Percentiles rank a stretch among this genome's conserved stretches.
Conservation (phyloP, 2,797 vertebrate species). For the Alca torda region DNA sequence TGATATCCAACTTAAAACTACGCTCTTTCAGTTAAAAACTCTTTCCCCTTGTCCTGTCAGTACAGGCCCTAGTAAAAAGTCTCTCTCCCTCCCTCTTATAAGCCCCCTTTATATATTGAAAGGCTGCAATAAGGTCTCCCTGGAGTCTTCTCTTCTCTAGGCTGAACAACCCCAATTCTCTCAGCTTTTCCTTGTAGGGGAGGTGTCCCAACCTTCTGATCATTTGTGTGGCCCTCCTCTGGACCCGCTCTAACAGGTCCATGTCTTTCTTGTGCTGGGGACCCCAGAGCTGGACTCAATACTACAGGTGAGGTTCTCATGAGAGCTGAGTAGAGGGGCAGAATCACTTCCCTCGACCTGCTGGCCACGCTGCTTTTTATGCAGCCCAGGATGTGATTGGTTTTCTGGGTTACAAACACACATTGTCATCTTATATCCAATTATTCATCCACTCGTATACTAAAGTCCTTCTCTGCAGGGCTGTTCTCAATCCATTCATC, state of each 20-base stretch:
- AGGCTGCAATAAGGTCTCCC: background rate
- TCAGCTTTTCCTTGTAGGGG: background rate
- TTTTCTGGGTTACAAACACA: background rate
- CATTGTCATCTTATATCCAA: accelerated
- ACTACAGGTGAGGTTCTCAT: accelerated
- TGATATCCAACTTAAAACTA: background rate
- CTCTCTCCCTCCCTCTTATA: background rate
- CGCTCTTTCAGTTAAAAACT: background rate
- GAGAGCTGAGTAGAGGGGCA: background rate
- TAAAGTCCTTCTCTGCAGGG: background rate
- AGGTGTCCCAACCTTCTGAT: background rate
- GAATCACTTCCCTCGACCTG: background rate
- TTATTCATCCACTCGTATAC: background rate
- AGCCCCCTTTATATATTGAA: background rate
- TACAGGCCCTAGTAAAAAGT: background rate
- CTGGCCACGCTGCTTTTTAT: accelerated
- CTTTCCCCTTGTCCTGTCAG: accelerated
- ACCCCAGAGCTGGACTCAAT: accelerated
- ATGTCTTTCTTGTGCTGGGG: background rate
- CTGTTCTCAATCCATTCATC: background rate
- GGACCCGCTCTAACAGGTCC: accelerated
- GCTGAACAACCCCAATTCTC: background rate
- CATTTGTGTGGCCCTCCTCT: background rate
- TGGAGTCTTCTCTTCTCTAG: background rate
- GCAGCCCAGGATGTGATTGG: background rate